Conservation (phyloP, 2,113 vertebrate genomes). For the Syrmaticus mikado region DNA sequence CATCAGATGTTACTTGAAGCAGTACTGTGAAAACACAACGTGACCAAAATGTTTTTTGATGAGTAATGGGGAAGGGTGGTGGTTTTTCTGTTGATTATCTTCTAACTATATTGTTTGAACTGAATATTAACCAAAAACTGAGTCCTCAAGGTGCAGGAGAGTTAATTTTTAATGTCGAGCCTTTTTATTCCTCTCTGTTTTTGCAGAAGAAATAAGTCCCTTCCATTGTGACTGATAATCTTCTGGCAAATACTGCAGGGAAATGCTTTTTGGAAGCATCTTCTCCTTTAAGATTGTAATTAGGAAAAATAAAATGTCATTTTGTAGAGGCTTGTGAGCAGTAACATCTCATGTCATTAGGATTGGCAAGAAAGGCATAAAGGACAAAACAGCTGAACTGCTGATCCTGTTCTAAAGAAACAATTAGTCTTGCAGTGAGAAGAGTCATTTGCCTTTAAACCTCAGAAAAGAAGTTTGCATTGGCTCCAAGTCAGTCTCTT, state of each 20-base stretch:
- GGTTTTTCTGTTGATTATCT: not conserved
- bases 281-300: not conserved
- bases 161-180: not conserved
- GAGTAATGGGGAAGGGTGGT: not conserved
- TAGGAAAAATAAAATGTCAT: not conserved
- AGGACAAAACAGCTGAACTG: not conserved
- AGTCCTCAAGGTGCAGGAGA: not conserved
- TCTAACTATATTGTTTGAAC: not conserved
- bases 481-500: not conserved
- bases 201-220: not conserved
- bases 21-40: not conserved
- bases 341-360: not conserved
- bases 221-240: not conserved
- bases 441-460: not conserved
- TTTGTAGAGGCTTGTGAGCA: fast-evolving
- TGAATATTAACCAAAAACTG: not conserved
- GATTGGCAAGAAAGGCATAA: not conserved
- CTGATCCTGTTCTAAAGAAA: not conserved
- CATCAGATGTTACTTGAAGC: not conserved
- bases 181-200: not conserved
- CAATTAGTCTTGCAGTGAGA: fast-evolving
- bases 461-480: not conserved
- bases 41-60: not conserved
- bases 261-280: not conserved
- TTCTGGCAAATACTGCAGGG: not conserved